A percentile compares a stretch with the other conserved stretches of the same genome.
These are phyloP conservation scores for Megaustenia siamemsis DNA, from an alignment of 2,888 invertebrate genomes.

Conservation along the genomic window DNA sequence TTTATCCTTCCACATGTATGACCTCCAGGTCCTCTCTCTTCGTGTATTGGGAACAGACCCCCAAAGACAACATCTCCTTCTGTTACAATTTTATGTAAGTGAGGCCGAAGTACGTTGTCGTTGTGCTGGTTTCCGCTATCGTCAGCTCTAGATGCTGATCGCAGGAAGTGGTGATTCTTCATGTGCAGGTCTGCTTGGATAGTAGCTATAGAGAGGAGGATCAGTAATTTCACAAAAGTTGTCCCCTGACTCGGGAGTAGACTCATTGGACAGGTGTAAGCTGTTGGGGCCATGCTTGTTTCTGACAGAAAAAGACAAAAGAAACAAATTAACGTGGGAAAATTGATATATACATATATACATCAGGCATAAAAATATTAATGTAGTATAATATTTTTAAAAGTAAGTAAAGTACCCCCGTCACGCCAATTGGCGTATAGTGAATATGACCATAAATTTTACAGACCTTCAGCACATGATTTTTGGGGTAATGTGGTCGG, in stretches of 20 bases:
- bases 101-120: slow-evolving; percentile 55
- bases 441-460: too few species aligned
- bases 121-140: background rate
- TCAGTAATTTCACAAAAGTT: background rate
- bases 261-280: too few species aligned
- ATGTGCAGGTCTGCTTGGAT: background rate
- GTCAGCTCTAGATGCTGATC: too few species aligned
- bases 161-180: background rate
- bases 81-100: slow-evolving; percentile 62
- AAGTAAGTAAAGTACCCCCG: too few species aligned
- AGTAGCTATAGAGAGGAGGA: background rate
- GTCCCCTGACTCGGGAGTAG: background rate
- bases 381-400: too few species aligned
- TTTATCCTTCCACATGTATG: slow-evolving; percentile 81
- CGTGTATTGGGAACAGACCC: slow-evolving; percentile 84
- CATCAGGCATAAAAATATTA: too few species aligned
- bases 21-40: slow-evolving; percentile 79
- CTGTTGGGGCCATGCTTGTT: background rate
- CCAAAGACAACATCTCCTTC: slow-evolving; percentile 83
- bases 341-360: too few species aligned
- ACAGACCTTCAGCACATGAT: too few species aligned
- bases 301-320: background rate
- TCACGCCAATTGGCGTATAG: too few species aligned
- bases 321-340: background rate
- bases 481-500: too few species aligned